Conservation (phyloP, 2,888 invertebrate genomes). For the Criorhina ranunculi region DNA sequence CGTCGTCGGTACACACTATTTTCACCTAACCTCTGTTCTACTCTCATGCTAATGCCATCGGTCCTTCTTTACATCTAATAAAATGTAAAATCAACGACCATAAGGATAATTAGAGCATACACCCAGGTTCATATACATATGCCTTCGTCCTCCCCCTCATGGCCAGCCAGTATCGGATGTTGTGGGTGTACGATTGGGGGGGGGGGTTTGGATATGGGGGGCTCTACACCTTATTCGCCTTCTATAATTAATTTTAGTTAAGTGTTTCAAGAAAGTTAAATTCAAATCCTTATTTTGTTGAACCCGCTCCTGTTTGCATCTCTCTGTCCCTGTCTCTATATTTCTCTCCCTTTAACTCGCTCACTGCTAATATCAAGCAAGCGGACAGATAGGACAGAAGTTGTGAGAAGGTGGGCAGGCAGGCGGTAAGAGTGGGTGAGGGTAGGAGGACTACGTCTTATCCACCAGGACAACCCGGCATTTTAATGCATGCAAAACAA, state of each 20-base stretch:
- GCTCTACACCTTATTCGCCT: conserved; percentile 76
- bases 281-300: conserved; percentile 76
- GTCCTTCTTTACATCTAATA: conserved; percentile 76
- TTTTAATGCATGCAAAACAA: conserved; percentile 77
- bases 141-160: conserved; percentile 14
- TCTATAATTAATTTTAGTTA: conserved; percentile 77
- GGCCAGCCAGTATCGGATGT: conserved; percentile 50
- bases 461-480: conserved; percentile 70
- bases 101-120: conserved; percentile 77
- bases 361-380: conserved; percentile 31
- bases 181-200: conserved; percentile 37
- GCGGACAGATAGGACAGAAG: conserved; percentile 41
- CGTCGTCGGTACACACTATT: conserved; percentile 44
- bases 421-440: not conserved
- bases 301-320: conserved; percentile 62
- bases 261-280: conserved; percentile 77
- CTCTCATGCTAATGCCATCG: conserved; percentile 69
- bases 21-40: conserved; percentile 52
- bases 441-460: conserved; percentile 55
- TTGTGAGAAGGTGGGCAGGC: not conserved
- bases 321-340: conserved; percentile 26
- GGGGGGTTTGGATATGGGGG: conserved; percentile 53
- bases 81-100: conserved; percentile 77
- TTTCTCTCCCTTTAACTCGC: too few relatives aligned
- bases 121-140: conserved; percentile 45